Evolutionary conservation across 2,113 vertebrate species (phyloP).

Genomic region (Toxostoma redivivum): DNA sequence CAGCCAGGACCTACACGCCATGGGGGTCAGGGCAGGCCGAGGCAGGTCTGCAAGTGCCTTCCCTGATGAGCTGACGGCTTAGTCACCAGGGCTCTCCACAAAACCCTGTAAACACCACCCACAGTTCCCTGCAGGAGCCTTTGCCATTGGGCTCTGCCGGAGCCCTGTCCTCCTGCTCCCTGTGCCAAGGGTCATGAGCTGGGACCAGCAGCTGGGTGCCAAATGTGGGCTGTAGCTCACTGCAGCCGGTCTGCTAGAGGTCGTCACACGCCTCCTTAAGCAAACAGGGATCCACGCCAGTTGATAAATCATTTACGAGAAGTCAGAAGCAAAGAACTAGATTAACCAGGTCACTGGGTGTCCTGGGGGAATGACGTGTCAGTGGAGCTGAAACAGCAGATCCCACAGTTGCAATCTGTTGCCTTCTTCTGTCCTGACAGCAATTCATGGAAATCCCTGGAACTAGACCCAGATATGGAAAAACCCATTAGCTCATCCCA

Average conservation of each 20-base stretch:
- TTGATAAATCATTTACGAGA: conserved; percentile 72
- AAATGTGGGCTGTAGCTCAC: conserved; percentile 24
- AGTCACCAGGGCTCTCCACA: not conserved
- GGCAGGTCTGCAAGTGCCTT: not conserved
- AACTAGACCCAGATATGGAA: conserved; percentile 57
- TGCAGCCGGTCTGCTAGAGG: conserved; percentile 50
- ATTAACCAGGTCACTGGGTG: conserved; percentile 73
- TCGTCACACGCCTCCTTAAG: conserved; percentile 68
- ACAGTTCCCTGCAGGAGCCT: not conserved
- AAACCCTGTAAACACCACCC: conserved; percentile 11
- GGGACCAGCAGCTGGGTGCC: conserved; percentile 21
- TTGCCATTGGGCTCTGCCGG: not conserved
- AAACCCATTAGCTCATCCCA: conserved; percentile 61
- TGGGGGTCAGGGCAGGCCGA: not conserved
- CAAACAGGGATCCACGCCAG: conserved; percentile 72
- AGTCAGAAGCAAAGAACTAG: conserved; percentile 66
- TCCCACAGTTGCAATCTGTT: conserved; percentile 53
- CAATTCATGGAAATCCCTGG: conserved; percentile 60
- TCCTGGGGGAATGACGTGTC: conserved; percentile 67
- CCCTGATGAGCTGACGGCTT: not conserved
- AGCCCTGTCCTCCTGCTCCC: not conserved
- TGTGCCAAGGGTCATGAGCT: conserved; percentile 28
- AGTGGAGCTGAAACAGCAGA: conserved; percentile 70
- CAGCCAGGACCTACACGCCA: not conserved
- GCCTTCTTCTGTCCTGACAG: conserved; percentile 32